These are phyloP conservation scores for Drosophila nr. perissopoda DNA, from an alignment of 2,888 invertebrate genomes.

Conservation along the genomic window DNA sequence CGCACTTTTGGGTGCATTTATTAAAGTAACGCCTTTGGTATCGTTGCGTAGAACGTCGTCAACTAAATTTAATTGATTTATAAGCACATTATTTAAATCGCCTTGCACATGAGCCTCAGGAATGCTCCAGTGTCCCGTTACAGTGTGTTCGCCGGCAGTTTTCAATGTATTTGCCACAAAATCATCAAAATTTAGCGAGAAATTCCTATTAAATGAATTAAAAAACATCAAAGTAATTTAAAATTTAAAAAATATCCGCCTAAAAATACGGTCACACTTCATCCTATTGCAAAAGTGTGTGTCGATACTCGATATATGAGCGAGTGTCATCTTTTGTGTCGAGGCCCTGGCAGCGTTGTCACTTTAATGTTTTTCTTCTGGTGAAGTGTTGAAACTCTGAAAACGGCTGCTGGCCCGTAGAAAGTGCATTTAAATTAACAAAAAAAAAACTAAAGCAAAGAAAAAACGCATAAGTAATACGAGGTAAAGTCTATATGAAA, in stretches of 20 bases:
- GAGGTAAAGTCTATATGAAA: conserved; percentile 51
- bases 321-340: conserved; percentile 24
- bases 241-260: neutral
- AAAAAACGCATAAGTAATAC: conserved; percentile 23
- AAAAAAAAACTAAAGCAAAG: neutral
- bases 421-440: conserved; percentile 75
- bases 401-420: conserved; percentile 54
- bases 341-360: conserved; percentile 29
- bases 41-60: conserved; percentile 86
- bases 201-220: conserved; percentile 53
- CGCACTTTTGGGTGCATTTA: conserved; percentile 46
- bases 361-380: conserved; percentile 48
- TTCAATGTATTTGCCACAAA: conserved; percentile 85
- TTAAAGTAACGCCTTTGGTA: conserved; percentile 84
- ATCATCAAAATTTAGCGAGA: conserved; percentile 82
- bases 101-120: conserved; percentile 69
- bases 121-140: conserved; percentile 83
- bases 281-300: neutral
- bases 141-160: conserved; percentile 84
- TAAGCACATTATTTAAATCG: conserved; percentile 78
- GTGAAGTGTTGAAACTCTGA: conserved; percentile 50
- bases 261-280: neutral
- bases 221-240: neutral
- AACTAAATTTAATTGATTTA: conserved; percentile 86
- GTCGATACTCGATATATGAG: conserved; percentile 26